Evolutionary conservation across 2,888 invertebrate species (phyloP), one percentile per base, ranked within the genome.

Genomic region (Mayetiola destructor): DNA sequence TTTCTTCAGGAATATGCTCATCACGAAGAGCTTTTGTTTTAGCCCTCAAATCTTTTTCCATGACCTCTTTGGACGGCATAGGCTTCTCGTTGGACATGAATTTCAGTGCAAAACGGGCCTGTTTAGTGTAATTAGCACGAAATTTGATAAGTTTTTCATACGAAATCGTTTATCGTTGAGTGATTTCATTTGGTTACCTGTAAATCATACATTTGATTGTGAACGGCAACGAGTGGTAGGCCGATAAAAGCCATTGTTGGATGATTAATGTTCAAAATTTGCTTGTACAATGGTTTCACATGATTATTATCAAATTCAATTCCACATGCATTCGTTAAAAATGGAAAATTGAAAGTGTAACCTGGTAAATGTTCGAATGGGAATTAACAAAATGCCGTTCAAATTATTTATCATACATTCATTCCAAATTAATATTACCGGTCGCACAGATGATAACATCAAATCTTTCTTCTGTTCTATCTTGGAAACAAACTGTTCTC

Each of bases 241-340:
- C 93, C 94, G 60, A 92, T 77, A 62, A 94, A 80, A 58, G 83
- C 84, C 78, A 94, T 81, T 12, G 82, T 79, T 1, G 91, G 89
- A 64, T 84, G 80, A 60, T 82, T 76, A 54, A 86, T 84, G 68
- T 92, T 86, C 36, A 94, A 79, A 56, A 91, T 72, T 67, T 94
- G 93, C 66, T 90, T 89, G 75, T 88, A 91, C 1, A 93, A 76
- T 0, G 88, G 85, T 64, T 80, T 80, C 14, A 93, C 84, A 73
- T 82, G 84, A 32, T 18, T 84, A 67, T 88, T 88, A 59, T 87
- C 81, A 3, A 88, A 82, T 21, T 69, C 71, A 53, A 91, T 76
- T 3, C 78, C 80, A 67, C 88, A 88, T 3, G 80, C 78, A 21
- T 76, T 68, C 56, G 79, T 76, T 59, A 89, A 75, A 72, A 89